Base-by-base conservation (phyloP, 2,797 vertebrate species). In the Menidia menidia region DNA sequence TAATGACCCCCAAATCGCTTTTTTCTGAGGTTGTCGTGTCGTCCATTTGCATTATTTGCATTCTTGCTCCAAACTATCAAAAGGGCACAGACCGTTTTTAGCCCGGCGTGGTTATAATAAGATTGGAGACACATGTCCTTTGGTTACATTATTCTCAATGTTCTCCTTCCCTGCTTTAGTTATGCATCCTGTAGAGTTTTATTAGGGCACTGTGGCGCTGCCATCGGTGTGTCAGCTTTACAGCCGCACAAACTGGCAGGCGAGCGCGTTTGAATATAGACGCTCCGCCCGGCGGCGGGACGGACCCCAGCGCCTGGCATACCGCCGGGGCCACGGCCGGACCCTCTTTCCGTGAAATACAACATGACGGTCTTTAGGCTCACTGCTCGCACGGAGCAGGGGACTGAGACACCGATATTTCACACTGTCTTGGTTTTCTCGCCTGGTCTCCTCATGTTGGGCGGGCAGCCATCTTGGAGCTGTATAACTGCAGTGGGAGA, bases 391-490 rank as follows among this genome's bases (percentile, higher is more conserved):
- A 60, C 44, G 7, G 69, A 83, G 80, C 74, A 65, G 69, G 25
- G 66, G 77, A 59, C 69, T 18, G 72, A 80, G 73, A 87, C 56
- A 52, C 77, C 60, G 73, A 85, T 74, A 88, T 89, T 86, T 93
- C 87, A 85, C 90, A 88, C 87, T 1, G 75, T 88, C 88, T 92
- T 78, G 68, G 84, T 80, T 87, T 88, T 69, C 75, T 73, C 70
- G 56, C 32, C 10, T 57, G 60, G 64, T 54, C 78, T 54, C 64
- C n/a, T 42, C 25, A 60, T 53, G 73, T 58, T n/a, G 45, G 60
- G 61, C 50, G 73, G 77, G 81, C 73, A 75, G 87, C 78, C 86
- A 86, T 86, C 71, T 87, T 85, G 83, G 64, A 65, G 76, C 65
- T 77, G 72, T 62, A 25, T 25, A 84, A 86, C 83, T 62, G 81